phyloP scores from a whole-genome alignment of 1,140 invertebrate species.

The Battus philenor region DNA sequence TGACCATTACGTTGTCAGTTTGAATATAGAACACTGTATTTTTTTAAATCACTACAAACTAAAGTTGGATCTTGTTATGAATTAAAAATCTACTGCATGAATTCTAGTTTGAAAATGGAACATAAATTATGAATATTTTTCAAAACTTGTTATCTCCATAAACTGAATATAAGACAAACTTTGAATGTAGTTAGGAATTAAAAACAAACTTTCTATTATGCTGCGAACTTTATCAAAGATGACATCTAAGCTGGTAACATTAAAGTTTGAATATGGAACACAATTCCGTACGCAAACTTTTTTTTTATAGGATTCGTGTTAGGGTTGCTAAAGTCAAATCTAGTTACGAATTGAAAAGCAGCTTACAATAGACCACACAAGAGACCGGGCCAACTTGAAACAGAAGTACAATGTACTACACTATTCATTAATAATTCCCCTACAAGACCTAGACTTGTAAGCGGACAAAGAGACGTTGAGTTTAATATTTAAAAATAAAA shows the following conservation, averaged over 20 bases:
- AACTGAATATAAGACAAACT: no score
- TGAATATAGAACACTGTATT: slow-evolving; percentile 9
- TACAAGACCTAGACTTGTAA: slow-evolving; percentile 3
- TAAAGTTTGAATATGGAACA: slow-evolving; percentile 6
- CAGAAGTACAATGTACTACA: slow-evolving; percentile 4
- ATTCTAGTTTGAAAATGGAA: no score
- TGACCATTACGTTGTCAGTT: background rate
- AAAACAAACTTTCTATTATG: no score
- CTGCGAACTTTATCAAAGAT: no score
- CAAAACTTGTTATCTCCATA: no score
- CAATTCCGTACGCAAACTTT: slow-evolving; percentile 5
- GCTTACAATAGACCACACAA: background rate
- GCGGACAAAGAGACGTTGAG: slow-evolving; percentile 2
- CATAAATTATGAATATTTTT: no score
- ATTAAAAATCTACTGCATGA: no score
- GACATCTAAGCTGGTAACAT: background rate
- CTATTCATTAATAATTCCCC: slow-evolving; percentile 6
- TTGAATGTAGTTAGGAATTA: no score
- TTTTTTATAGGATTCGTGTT: background rate
- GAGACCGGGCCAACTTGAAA: slow-evolving; percentile 1
- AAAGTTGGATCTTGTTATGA: no score
- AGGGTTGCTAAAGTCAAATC: background rate
- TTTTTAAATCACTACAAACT: no score
- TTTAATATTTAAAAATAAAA: slow-evolving; percentile 9
- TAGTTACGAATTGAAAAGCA: slow-evolving; percentile 7